These are phyloP conservation scores for Melipona bicolor DNA, from an alignment of 2,888 invertebrate species.

Conservation along the genomic window DNA sequence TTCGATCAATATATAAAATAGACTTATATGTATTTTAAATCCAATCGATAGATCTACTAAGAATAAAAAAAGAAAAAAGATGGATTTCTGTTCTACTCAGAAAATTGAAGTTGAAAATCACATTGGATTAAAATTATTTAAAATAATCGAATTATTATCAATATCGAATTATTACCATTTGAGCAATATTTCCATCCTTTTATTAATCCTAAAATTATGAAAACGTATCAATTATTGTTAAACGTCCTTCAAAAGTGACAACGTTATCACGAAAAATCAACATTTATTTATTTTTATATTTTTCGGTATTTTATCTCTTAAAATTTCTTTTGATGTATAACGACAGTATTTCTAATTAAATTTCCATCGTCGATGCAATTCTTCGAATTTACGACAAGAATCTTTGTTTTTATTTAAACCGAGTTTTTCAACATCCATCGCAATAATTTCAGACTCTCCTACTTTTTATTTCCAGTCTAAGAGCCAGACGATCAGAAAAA, in stretches of 20 bases:
- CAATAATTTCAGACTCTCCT: neutral
- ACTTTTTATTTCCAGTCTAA: slow-evolving; percentile 1
- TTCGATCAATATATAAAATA: neutral
- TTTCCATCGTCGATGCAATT: too few relatives aligned
- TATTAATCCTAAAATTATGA: slow-evolving; percentile 1
- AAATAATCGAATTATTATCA: neutral
- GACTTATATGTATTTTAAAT: neutral
- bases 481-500: neutral
- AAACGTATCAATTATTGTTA: neutral
- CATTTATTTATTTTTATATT: neutral
- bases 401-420: too few relatives aligned
- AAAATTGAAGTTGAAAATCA: neutral
- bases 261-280: neutral
- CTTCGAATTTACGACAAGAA: too few relatives aligned
- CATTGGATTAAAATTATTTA: neutral
- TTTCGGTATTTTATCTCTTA: neutral
- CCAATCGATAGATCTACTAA: neutral
- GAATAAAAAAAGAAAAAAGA: neutral
- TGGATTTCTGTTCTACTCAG: neutral
- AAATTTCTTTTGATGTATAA: too few relatives aligned
- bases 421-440: neutral
- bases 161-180: neutral
- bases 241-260: slow-evolving; percentile 4
- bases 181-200: slow-evolving; percentile 5
- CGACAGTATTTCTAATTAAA: too few relatives aligned